Evolutionary conservation across 2,113 vertebrate species (phyloP), one percentile per base, ranked within the genome.

Genomic region (Sinocyclocheilus anophthalmus): DNA sequence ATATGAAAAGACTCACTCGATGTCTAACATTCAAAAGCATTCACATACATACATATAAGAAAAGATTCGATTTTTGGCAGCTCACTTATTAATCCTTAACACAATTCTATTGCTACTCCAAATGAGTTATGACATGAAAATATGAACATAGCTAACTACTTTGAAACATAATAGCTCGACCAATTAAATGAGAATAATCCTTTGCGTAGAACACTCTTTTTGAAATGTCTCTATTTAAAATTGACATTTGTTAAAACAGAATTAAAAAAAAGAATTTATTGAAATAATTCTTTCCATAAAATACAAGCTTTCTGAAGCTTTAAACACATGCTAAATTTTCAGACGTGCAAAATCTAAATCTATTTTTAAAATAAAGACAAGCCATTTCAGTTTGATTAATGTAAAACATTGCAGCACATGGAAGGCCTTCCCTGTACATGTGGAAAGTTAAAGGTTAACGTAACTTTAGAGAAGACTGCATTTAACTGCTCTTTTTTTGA

Each of bases 1-100:
- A 45, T 11, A 10, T 11, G 42, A 45, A 42, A 84, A 18, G 76
- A 73, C 76, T 72, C 48, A 81, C 53, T 84, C 61, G 65, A 86
- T 79, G 79, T 82, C 84, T 69, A 65, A 73, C 84, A 87, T 85
- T 84, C 76, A 81, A 83, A 65, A 86, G 78, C 84, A 88, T 76
- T 70, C 37, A 84, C 65, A 78, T 39, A 72, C 69, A 84, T 65
- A 73, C 57, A 42, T n/a, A 72, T 24, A 81, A 24, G 37, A 22
- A 9, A 65, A 72, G 2, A 2, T 59, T 16, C 0, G 20, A 79
- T 14, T 75, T 81, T 83, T 30, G 59, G 59, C 26, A 89, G 67
- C 50, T 72, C 26, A 72, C 22, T 57, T 37, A 30, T 9, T 53
- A 78, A 55, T 39, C 10, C 3, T 39, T 39, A 57, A 42, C 37